A percentile compares a stretch with the other conserved stretches of the same genome.
These are phyloP conservation scores for Corythoichthys haematopterus DNA, from an alignment of 2,113 vertebrate genomes.

Conservation along the genomic window DNA sequence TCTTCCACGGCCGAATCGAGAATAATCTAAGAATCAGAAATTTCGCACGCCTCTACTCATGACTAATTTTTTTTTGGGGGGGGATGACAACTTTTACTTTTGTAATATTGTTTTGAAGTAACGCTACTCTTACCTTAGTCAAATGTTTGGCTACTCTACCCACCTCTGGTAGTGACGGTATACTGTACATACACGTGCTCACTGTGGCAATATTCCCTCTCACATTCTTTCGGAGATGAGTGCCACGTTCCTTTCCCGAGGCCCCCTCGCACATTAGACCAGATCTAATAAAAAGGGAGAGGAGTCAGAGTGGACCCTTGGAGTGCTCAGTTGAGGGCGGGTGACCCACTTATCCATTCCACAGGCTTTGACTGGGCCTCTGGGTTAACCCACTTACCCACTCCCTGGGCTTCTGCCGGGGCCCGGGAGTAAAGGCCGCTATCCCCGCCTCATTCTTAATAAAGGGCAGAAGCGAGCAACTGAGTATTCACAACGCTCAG, in stretches of 20 bases:
- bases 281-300: slow-evolving; percentile 66
- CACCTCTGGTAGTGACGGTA: slow-evolving; percentile 13
- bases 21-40: no score
- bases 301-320: slow-evolving; percentile 68
- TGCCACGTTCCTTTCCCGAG: slow-evolving; percentile 54
- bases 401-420: slow-evolving; percentile 62
- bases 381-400: slow-evolving; percentile 73
- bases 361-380: slow-evolving; percentile 70
- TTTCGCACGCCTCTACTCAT: no score
- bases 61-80: no score
- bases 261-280: slow-evolving; percentile 67
- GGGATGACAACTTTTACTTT: no score
- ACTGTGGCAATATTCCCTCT: slow-evolving; percentile 14
- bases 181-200: slow-evolving; percentile 11
- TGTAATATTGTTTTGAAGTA: no score
- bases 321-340: slow-evolving; percentile 64
- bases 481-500: slow-evolving; percentile 22
- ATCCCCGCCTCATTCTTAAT: slow-evolving; percentile 65
- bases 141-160: no score
- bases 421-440: slow-evolving; percentile 66
- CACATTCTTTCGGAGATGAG: slow-evolving; percentile 43
- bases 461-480: slow-evolving; percentile 51
- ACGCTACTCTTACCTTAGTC: no score
- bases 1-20: no score
- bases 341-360: slow-evolving; percentile 73